phyloP scores from a whole-genome alignment of 2,113 vertebrate genomes.

The Oplegnathus fasciatus region DNA sequence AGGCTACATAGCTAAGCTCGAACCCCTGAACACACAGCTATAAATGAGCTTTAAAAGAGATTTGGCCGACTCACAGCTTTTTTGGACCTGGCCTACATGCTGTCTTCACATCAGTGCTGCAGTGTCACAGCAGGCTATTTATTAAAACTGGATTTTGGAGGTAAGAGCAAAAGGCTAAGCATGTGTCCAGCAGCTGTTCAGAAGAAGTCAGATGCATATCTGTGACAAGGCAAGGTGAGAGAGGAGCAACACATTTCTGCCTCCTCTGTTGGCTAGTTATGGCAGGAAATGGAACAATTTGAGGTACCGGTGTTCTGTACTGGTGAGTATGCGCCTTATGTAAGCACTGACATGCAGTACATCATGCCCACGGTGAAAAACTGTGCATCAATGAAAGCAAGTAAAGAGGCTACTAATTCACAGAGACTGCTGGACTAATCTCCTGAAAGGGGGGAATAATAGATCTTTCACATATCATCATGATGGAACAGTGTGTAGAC shows the following conservation, averaged over 20 bases:
- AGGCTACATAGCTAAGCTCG: not conserved
- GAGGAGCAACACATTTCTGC: not conserved
- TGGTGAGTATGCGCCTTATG: not conserved
- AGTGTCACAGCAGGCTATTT: not conserved
- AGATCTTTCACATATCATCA: conserved; percentile 27
- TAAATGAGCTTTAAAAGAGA: not conserved
- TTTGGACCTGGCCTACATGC: not conserved
- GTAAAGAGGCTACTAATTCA: conserved; percentile 20
- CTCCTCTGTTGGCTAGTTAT: not conserved
- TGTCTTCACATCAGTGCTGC: not conserved
- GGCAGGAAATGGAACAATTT: conserved; percentile 1
- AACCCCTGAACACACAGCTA: not conserved
- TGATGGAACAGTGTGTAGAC: conserved; percentile 17
- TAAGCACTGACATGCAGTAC: not conserved
- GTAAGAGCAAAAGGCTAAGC: not conserved
- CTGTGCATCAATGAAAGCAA: not conserved
- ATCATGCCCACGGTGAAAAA: not conserved
- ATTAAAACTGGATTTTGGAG: not conserved
- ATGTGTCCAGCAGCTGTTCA: not conserved
- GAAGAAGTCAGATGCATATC: not conserved
- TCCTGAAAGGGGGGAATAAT: conserved; percentile 46
- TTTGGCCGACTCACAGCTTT: not conserved
- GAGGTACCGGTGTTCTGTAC: not conserved
- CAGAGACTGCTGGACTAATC: conserved; percentile 36
- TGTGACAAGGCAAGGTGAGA: not conserved